A percentile compares a stretch with the other conserved stretches of the same genome.
Conservation (phyloP, 2,888 invertebrate species). For the Brenthis ino region DNA sequence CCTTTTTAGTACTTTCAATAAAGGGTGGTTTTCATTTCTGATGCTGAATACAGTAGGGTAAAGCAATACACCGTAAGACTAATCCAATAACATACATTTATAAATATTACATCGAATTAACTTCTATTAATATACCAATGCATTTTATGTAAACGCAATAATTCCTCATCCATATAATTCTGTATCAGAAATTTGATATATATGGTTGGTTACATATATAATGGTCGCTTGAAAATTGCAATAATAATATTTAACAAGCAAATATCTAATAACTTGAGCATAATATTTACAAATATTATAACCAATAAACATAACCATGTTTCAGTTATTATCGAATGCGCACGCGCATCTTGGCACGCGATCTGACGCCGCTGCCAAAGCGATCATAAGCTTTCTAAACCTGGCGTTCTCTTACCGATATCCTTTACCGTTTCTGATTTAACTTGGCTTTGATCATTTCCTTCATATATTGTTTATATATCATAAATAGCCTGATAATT, state of each 20-base stretch:
- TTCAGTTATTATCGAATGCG: slow-evolving; percentile 17
- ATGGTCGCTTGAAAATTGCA: not conserved
- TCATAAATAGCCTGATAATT: too few species aligned
- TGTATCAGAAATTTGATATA: not conserved
- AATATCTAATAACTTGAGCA: not conserved
- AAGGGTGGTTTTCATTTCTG: too few species aligned
- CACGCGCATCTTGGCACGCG: slow-evolving; percentile 56
- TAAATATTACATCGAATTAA: too few species aligned
- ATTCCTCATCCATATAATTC: too few species aligned
- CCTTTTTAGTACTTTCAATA: too few species aligned
- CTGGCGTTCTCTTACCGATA: slow-evolving; percentile 26
- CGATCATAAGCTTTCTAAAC: slow-evolving; percentile 45
- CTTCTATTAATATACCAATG: too few species aligned
- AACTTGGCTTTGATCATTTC: slow-evolving; percentile 11
- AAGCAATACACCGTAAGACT: too few species aligned
- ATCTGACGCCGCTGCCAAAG: slow-evolving; percentile 53
- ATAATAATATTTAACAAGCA: slow-evolving; percentile 6
- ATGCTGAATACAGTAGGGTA: too few species aligned
- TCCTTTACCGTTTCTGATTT: slow-evolving; percentile 3
- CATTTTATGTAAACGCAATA: too few species aligned
- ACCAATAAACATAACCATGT: slow-evolving; percentile 13
- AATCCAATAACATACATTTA: too few species aligned
- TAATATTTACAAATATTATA: slow-evolving; percentile 15
- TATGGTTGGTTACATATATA: not conserved
- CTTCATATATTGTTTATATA: not conserved